Base-by-base conservation (phyloP, 2,113 vertebrate genomes). In the Tor tambroides region DNA sequence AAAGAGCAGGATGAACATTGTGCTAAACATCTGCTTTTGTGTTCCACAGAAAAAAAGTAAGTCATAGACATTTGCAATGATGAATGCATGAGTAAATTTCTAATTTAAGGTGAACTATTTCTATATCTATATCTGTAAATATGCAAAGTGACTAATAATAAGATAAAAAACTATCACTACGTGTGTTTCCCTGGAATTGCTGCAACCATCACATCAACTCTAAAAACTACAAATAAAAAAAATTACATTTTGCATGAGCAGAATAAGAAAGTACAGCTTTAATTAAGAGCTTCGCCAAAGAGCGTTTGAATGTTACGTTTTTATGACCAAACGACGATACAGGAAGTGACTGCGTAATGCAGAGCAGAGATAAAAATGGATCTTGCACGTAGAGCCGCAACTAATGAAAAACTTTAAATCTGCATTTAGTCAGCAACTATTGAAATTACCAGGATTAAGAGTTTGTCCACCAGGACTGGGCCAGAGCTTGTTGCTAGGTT, bases 401-500 rank as follows among this genome's bases (percentile, higher is more conserved):
- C 71, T 81, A 89, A 87, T 87, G 83, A 86, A 61, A 79, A 86
- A 65, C 63, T 83, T 89, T 75, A 89, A 83, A 87, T 82, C 84
- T 82, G 61, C 74, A 71, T 86, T 89, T 89, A 79, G 83, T 81
- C 83, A 81, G 84, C 71, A 59, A 77, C 67, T 76, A 87, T 59
- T 56, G 71, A 89, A 86, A 75, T 82, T 72, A 65, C 23, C 46
- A 86, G 89, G 85, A 88, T 88, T 89, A 87, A 54, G 61, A 41
- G 75, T 78, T 67, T 46, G 71, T 74, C 78, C 74, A 56, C 78
- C 23, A 15, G 83, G 85, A 32, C 49, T n/a, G 28, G 87, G 75
- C 85, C 80, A 35, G 83, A 51, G 84, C 76, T 76, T 77, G 89
- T 91, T 90, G 90, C 87, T 85, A 89, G 90, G 89, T 86, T 86